A percentile compares a stretch with the other conserved stretches of the same genome.
phyloP scores from a whole-genome alignment of 1,140 invertebrate genomes.

The Caenorhabditis elegans region WBcel235 BX284603.4:5912001-5912500 shows the following conservation, averaged over 20 bases:
- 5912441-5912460: slow-evolving; percentile 59
- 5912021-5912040: slow-evolving; percentile 63
- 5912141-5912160: neutral
- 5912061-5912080: slow-evolving; percentile 65
- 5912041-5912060: slow-evolving; percentile 62
- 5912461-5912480: slow-evolving; percentile 59
- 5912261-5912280: slow-evolving; percentile 52
- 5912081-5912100: slow-evolving; percentile 63
- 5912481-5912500: slow-evolving; percentile 65
- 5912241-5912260: slow-evolving; percentile 57
- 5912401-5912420: slow-evolving; percentile 60
- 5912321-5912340: slow-evolving; percentile 57
- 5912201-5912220: slow-evolving; percentile 60
- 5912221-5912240: slow-evolving; percentile 57
- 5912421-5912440: slow-evolving; percentile 57
- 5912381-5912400: slow-evolving; percentile 58
- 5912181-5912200: slow-evolving; percentile 43
- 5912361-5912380: slow-evolving; percentile 56
- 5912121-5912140: slow-evolving; percentile 40
- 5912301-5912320: slow-evolving; percentile 62
- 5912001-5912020: slow-evolving; percentile 34
- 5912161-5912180: neutral
- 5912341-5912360: slow-evolving; percentile 32
- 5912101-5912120: slow-evolving; percentile 61
- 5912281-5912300: slow-evolving; percentile 59